Percentiles rank a stretch among this genome's conserved stretches.
Conservation (phyloP, 2,888 invertebrate species). For the Cosmia trapezina region DNA sequence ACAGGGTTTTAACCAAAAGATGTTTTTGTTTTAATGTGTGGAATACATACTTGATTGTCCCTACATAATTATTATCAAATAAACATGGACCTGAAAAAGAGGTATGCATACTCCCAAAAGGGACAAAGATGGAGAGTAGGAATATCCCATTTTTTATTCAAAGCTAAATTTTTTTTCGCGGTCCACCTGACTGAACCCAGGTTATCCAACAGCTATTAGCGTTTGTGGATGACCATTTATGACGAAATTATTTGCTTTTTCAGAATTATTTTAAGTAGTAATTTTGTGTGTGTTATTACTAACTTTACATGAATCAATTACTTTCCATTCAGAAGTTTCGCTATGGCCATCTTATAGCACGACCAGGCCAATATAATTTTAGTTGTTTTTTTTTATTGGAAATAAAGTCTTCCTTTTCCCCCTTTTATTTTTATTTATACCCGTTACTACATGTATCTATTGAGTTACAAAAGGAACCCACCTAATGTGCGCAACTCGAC, state of each 20-base stretch:
- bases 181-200: neutral
- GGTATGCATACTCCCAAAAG: neutral
- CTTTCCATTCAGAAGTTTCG: neutral
- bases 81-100: neutral
- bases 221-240: neutral
- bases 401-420: neutral
- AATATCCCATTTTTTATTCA: too few species aligned
- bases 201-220: neutral
- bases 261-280: neutral
- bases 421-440: neutral
- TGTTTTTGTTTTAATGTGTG: neutral
- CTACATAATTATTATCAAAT: neutral
- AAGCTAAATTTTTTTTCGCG: neutral
- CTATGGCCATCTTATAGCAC: neutral
- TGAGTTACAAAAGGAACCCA: constrained; percentile 48
- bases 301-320: neutral
- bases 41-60: neutral
- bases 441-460: neutral
- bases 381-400: neutral
- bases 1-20: neutral
- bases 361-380: neutral
- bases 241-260: neutral
- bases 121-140: neutral
- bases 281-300: neutral
- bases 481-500: constrained; percentile 68